Evolutionary conservation across 1,140 invertebrate species (phyloP), one percentile per base, ranked within the genome.

Genomic region (Zaprionus ornatus): DNA sequence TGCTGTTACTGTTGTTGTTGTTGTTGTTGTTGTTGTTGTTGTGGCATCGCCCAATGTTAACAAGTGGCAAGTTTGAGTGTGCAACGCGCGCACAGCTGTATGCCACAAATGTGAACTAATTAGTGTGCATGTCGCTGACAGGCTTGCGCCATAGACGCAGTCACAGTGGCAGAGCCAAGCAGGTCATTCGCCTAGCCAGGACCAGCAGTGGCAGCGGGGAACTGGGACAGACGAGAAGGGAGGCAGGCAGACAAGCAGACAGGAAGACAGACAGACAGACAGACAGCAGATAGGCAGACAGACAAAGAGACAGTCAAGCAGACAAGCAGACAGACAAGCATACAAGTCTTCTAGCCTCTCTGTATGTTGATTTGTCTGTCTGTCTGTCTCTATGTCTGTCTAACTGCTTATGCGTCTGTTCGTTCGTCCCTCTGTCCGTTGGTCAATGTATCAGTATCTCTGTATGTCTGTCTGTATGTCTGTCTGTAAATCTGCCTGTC

Each of bases 101-200:
- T 65, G 74, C 71, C 76, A 75, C 79, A 74, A 72, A 64, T 80
- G 50, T 80, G 59, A 82, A 82, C 85, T 90, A 90, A 90, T 90
- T 90, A 90, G 85, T 90, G 85, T 78, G 88, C 86, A 90, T 90
- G 85, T 90, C 73, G 81, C 85, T 90, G 85, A 80, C 85, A 82
- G n/a, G 40, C 40, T 45, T 45, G 40, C n/a, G n/a, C 6, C 15
- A 42, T 9, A 32, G 29, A 10, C 29, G 0, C 29, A 29, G 29
- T 29, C 9, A 29, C 27, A 9, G 27, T 10, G 9, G 9, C 68
- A 82, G 85, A 76, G 84, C 59, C 66, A 74, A 61, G 59, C 74
- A 79, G 84, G 84, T 88, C 83, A 87, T 87, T 86, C 83, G 70
- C 82, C 80, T 67, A 59, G 56, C 37, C 40, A 42, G 40, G 40